phyloP scores from a whole-genome alignment of 2,113 vertebrate genomes.

The Sander lucioperca region DNA sequence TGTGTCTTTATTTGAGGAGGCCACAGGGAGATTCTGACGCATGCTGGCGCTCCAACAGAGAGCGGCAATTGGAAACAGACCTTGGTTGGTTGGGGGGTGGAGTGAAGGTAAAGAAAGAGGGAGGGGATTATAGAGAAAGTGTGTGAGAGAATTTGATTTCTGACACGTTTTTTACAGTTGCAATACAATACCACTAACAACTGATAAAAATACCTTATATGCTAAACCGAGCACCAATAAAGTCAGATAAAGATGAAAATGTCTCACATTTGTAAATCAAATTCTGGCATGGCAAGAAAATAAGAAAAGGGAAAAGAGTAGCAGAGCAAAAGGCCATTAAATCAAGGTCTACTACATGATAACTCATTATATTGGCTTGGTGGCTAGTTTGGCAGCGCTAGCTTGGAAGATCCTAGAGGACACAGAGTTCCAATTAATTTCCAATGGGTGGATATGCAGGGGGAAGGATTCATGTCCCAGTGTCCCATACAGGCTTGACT shows the following conservation, averaged over 20 bases:
- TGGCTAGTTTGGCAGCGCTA: slow-evolving; percentile 33
- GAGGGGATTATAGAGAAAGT: neutral
- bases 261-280: slow-evolving; percentile 36
- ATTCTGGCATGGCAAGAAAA: slow-evolving; percentile 5
- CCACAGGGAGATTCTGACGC: slow-evolving; percentile 60
- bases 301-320: slow-evolving; percentile 19
- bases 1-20: slow-evolving; percentile 60
- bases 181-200: slow-evolving; percentile 40
- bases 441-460: slow-evolving; percentile 41
- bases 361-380: slow-evolving; percentile 56
- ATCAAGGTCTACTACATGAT: slow-evolving; percentile 31
- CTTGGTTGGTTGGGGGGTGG: neutral
- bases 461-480: slow-evolving; percentile 57
- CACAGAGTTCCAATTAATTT: slow-evolving; percentile 62
- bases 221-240: slow-evolving; percentile 6
- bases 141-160: slow-evolving; percentile 42
- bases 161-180: slow-evolving; percentile 50
- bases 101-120: slow-evolving; percentile 22
- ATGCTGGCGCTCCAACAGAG: slow-evolving; percentile 60
- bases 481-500: slow-evolving; percentile 53
- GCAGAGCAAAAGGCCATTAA: slow-evolving; percentile 37
- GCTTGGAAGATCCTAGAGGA: slow-evolving; percentile 46
- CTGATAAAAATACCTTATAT: slow-evolving; percentile 41
- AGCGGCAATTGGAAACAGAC: slow-evolving; percentile 67
- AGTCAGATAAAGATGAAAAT: slow-evolving; percentile 11